A percentile compares a stretch with the other conserved stretches of the same genome.
Conservation (phyloP, 1,140 invertebrate species). For the Eciton burchellii region DNA sequence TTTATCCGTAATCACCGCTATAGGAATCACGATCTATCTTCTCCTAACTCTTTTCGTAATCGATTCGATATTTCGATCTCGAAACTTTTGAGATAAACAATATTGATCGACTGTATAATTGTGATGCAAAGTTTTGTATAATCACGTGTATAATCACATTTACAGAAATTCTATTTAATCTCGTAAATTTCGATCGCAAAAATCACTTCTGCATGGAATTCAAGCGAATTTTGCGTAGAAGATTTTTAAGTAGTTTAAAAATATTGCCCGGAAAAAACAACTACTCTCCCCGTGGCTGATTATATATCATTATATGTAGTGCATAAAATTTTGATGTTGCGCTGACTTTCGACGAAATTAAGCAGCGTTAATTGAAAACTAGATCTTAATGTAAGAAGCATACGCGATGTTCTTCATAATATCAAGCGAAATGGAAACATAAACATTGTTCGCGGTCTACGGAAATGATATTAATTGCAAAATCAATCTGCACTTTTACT, state of each 20-base stretch:
- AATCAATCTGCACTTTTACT: not conserved
- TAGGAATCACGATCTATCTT: slow-evolving; percentile 9
- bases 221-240: not conserved
- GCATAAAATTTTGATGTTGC: not conserved
- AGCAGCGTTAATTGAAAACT: slow-evolving; percentile 26
- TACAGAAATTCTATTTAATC: too few species aligned
- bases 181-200: slow-evolving; percentile 1
- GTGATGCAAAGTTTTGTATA: not conserved
- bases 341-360: slow-evolving; percentile 26
- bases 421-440: slow-evolving; percentile 34
- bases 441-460: not conserved
- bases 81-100: slow-evolving; percentile 17
- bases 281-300: not conserved
- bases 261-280: not conserved
- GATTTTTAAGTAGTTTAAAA: not conserved
- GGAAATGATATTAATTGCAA: slow-evolving; percentile 38
- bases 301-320: not conserved
- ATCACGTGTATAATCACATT: not conserved
- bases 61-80: slow-evolving; percentile 27
- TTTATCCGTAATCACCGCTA: slow-evolving; percentile 23
- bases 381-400: slow-evolving; percentile 8
- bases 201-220: not conserved
- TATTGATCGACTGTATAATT: slow-evolving; percentile 18
- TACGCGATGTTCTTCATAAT: not conserved
- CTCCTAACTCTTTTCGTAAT: slow-evolving; percentile 37